Base-by-base conservation (phyloP, 2,797 vertebrate species). In the Oreonectes daqikongensis region DNA sequence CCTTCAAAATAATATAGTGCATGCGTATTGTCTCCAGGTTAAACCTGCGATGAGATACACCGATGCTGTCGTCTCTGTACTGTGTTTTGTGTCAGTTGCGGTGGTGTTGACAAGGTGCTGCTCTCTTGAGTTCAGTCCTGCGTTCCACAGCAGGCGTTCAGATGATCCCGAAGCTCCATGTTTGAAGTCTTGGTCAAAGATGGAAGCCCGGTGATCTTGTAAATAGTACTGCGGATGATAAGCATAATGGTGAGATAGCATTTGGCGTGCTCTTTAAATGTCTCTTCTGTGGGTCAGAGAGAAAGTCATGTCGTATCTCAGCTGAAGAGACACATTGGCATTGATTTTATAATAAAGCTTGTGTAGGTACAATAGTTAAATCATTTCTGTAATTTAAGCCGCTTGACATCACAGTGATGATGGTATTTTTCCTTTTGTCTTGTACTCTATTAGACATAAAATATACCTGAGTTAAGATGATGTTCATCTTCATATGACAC, bases 221-320 rank as follows among this genome's bases (percentile, higher is more conserved):
- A 83, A 77, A 79, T 79, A 84, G 81, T 81, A 53, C 60, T n/a
- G 26, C 7, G 42, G 53, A 61, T 77, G 88, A 90, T 87, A 85
- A 64, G 57, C 40, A 50, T 78, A 83, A 83, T 72, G 50, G 79
- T 30, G 68, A 76, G 86, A 88, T 87, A 84, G 72, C 20, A 30
- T 76, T 82, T 63, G 38, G 73, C 78, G 14, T 79, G 73, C 80
- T 72, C 68, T 75, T 69, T 79, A 79, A 76, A 78, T 63, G 55
- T 78, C 64, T 77, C 69, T 59, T 59, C 2, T 11, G 8, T 59
- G 53, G 84, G 80, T 83, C 81, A 80, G 0, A 44, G 63, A 78
- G 80, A 81, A 17, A 30, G 14, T 76, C 65, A 69, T 55, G 46
- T 73, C 78, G 81, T 61, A 80, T 80, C 77, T 28, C 18, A 20